These are phyloP conservation scores for Sebastes goodei DNA, from an alignment of 2,797 vertebrate species.

Conservation along the genomic window DNA sequence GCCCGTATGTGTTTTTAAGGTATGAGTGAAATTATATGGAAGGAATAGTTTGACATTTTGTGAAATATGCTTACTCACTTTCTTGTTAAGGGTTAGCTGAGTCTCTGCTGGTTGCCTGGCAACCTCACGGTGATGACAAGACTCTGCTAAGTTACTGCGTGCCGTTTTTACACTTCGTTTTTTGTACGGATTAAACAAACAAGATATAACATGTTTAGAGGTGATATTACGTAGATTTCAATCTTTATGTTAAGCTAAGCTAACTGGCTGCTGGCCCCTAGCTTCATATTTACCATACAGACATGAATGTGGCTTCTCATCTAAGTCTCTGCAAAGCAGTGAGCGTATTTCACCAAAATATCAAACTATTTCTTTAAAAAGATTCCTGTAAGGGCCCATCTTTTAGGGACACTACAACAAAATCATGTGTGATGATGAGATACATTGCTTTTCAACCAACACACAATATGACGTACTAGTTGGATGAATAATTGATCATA, in stretches of 20 bases:
- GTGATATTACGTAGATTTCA: too few species aligned
- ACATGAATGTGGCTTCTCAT: background rate
- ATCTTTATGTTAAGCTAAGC: too few species aligned
- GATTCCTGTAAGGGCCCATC: background rate
- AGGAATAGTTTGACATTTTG: background rate
- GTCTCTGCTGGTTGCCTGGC: background rate
- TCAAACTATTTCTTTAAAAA: background rate
- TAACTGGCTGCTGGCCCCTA: too few species aligned
- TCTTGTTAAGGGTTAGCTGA: background rate
- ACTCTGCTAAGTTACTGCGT: too few species aligned
- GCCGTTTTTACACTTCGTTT: too few species aligned
- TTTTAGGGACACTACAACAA: background rate
- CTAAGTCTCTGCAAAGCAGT: too few species aligned
- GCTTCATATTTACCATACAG: background rate
- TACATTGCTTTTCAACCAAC: background rate
- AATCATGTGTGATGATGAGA: background rate
- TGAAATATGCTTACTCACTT: background rate
- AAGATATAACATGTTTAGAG: background rate
- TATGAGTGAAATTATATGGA: rapidly evolving
- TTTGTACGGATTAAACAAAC: background rate
- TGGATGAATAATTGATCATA: conserved; percentile 15
- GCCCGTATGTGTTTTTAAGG: background rate
- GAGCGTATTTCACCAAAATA: background rate
- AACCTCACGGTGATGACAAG: background rate
- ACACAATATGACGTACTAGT: background rate